Evolutionary conservation across 2,113 vertebrate species (phyloP).

Genomic region (Protobothrops flavoviridis): DNA sequence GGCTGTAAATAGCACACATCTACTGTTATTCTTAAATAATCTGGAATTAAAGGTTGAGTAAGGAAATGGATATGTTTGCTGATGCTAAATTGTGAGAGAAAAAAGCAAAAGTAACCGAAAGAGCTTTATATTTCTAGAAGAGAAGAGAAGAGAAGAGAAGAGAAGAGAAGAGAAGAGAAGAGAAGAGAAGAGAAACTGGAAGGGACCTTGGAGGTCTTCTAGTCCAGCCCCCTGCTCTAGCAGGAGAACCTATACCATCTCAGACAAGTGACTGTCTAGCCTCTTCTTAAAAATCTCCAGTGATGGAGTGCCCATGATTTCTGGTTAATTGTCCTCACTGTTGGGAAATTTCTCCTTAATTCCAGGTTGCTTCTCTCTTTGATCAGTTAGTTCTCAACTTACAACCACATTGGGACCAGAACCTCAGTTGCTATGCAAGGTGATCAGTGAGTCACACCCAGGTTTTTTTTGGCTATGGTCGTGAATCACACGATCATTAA

Average conservation of each 20-base stretch:
- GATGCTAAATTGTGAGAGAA: neutral
- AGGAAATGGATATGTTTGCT: neutral
- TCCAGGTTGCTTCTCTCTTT: no score
- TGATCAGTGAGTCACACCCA: neutral
- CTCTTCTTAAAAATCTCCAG: no score
- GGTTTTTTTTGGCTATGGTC: neutral
- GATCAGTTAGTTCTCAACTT: neutral
- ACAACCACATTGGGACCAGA: neutral
- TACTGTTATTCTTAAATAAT: neutral
- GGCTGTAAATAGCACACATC: neutral
- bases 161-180: no score
- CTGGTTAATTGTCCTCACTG: no score
- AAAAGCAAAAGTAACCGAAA: neutral
- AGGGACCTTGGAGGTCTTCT: no score
- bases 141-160: no score
- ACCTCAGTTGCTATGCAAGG: neutral
- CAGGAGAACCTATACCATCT: no score
- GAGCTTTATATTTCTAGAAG: neutral
- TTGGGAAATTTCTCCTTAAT: no score
- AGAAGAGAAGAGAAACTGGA: no score
- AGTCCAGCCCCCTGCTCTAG: no score
- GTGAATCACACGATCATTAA: neutral
- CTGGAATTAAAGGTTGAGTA: neutral
- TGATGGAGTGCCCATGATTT: no score
- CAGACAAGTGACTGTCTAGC: no score